Conservation (phyloP, 2,113 vertebrate genomes). For the Centropristis striata region DNA sequence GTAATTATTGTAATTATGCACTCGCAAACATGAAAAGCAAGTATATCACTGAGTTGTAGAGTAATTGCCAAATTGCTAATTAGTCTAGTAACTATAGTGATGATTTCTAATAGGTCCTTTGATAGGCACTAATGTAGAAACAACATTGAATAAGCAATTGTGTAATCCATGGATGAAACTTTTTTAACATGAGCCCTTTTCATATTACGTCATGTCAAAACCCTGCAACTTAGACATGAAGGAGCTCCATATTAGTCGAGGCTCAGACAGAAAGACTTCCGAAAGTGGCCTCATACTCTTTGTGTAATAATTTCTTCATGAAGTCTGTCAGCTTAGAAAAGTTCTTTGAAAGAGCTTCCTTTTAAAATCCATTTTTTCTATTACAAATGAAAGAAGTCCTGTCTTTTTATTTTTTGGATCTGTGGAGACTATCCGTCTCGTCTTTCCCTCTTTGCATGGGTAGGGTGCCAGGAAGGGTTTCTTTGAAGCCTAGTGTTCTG, state of each 20-base stretch:
- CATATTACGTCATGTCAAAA: background rate
- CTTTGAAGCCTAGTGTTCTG: conserved; percentile 7
- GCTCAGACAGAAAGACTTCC: background rate
- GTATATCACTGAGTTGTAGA: too few relatives aligned
- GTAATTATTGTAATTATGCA: too few relatives aligned
- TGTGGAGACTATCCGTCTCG: background rate
- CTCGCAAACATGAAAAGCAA: too few relatives aligned
- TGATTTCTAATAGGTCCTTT: too few relatives aligned
- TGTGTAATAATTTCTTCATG: conserved; percentile 11
- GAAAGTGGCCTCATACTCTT: conserved; percentile 7
- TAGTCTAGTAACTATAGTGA: too few relatives aligned
- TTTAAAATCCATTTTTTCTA: background rate
- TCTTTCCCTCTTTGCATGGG: background rate
- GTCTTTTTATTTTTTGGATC: background rate
- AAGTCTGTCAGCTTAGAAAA: background rate
- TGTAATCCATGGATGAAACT: background rate
- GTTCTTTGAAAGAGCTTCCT: background rate
- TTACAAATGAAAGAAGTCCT: background rate
- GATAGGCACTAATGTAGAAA: background rate
- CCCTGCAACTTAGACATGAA: background rate
- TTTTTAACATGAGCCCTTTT: background rate
- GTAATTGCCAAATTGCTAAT: too few relatives aligned
- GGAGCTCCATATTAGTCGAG: background rate
- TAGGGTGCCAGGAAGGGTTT: background rate
- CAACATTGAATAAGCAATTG: background rate